Base-by-base conservation (phyloP, 1,140 invertebrate species). In the Bombus picipes region DNA sequence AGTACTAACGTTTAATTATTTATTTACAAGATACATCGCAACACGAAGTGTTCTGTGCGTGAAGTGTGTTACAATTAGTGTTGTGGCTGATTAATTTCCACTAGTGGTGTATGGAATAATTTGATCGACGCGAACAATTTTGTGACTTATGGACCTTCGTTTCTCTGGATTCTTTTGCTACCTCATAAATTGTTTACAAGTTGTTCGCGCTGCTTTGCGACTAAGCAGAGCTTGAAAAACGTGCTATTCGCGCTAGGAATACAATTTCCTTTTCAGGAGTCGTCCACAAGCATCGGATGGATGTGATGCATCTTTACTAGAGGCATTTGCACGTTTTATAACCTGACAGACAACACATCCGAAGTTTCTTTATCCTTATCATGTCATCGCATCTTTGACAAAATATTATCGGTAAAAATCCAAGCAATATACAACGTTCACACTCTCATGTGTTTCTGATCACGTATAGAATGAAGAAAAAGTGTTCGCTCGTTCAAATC, bases 371-470 rank as follows among this genome's bases (percentile, higher is more conserved):
- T 57, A 68, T 78, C 68, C 86, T 86, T 86, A 92, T 84, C 89
- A 92, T 92, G 92, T 92, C 37, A 71, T 85, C 86, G 87, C 66
- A 89, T 87, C 84, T 90, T 90, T 92, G 92, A 92, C 86, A 89
- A 79, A 92, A 77, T 81, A 84, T 79, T 84, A 87, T 71, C 57
- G 88, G 89, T 90, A 90, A 86, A 86, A 1, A 77, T 53, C 32
- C 12, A 39, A 73, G 10, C 2, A 39, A 1, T 43, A 10, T 57
- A 4, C 22, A 53, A 47, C 5, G 0, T 28, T 62, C 25, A 53
- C 25, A 18, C 4, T n/a, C 25, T 80, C 53, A 4, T 18, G 5
- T 70, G 12, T 47, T 57, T 62, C 62, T 15, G 66, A 28, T 13
- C 65, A 39, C 41, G 66, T 65, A 28, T 39, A 18, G 15, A 13